Evolutionary conservation across 2,797 vertebrate species (phyloP), one percentile per base, ranked within the genome.

Genomic region (Podarcis lilfordi): DNA sequence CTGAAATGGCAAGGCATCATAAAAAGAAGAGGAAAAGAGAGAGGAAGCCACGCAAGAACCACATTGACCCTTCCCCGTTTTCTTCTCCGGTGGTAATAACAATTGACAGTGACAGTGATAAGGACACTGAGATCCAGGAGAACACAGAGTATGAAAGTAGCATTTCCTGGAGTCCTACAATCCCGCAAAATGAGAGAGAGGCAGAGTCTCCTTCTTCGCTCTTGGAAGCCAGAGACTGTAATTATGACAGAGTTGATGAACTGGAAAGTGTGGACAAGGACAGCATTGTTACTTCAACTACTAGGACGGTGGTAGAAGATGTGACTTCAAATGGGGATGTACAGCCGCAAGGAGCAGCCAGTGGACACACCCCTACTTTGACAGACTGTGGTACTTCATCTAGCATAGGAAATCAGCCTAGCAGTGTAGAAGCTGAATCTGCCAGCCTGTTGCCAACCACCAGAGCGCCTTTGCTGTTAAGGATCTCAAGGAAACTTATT

Each of bases 11-110:
- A 89, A 97, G 88, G 64, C 97, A 95, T 87, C 97, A 97, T 86
- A 98, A 98, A 89, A 99, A 98, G 90, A 99, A 98, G 96, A 98
- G 98, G 93, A 99, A 98, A 88, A 98, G 98, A 93, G 99, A 98
- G 95, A 99, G 97, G 93, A 99, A 98, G 93, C 97, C 97, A 86
- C 97, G 95, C 91, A 98, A 95, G 82, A 97, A 97, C 91, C 97
- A 95, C 45, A 23, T 59, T 5, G 86, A 90, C 77, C 90, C 94
- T 78, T 88, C 94, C 1, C 66, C 83, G 1, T 87, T 40, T 55
- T 92, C 89, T 85, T 98, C 97, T 15, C 96, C 97, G 0, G 90
- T 97, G 29, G 95, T 98, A 74, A 98, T 99, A 89, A 98, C 97
- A 6, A 98, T 98, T 78, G 96, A 98, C 77, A 98, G 97, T 84